Percentiles rank a stretch among this genome's conserved stretches.
These are phyloP conservation scores for Tragelaphus strepsiceros DNA, from an alignment of 2,113 vertebrate species.

Conservation along the genomic window DNA sequence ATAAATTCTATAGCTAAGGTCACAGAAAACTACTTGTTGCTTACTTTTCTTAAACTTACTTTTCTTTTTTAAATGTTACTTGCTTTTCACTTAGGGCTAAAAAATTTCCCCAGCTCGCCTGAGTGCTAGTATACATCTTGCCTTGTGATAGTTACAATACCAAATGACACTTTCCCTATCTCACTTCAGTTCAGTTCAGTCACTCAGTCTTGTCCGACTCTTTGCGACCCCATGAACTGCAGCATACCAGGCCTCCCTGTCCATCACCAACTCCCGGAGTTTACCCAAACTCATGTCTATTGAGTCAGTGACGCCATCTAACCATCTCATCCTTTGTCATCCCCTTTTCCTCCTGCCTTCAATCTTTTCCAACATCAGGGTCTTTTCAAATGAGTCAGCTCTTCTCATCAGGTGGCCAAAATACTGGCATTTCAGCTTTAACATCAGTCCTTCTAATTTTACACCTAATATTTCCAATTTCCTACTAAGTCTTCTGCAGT, in stretches of 20 bases:
- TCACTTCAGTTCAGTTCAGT: background rate
- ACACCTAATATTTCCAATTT: background rate
- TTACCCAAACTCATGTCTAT: background rate
- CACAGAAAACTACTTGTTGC: background rate
- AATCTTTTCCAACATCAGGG: background rate
- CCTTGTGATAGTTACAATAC: background rate
- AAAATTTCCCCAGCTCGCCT: background rate
- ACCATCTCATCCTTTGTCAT: background rate
- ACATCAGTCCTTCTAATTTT: background rate
- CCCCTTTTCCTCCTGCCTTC: background rate
- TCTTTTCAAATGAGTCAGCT: background rate
- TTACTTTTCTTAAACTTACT: background rate
- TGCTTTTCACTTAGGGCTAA: background rate
- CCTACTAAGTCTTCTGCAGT: background rate
- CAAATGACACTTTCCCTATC: background rate
- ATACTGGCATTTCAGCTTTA: background rate
- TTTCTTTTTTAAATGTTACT: background rate
- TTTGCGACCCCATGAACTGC: background rate
- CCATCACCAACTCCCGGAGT: background rate
- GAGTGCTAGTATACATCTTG: background rate
- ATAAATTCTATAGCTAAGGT: background rate
- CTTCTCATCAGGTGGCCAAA: background rate
- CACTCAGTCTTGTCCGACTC: background rate
- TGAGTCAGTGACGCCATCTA: background rate
- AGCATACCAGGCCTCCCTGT: background rate